Evolutionary conservation across 2,888 invertebrate species (phyloP), one percentile per base, ranked within the genome.

Genomic region (Melieria crassipennis): DNA sequence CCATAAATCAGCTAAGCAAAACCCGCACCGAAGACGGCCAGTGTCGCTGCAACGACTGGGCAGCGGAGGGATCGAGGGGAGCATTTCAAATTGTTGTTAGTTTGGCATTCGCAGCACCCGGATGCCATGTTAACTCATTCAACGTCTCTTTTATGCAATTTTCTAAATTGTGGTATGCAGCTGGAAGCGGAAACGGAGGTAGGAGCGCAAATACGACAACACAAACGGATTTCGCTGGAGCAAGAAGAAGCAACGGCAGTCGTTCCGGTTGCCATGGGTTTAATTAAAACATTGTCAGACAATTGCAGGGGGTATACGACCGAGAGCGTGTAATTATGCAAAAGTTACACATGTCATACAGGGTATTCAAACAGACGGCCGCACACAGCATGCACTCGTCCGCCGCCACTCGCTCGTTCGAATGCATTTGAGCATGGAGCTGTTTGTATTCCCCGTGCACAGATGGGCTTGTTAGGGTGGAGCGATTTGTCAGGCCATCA

Each of bases 241-340:
- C 58, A 58, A 58, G 30, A 30, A 30, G 30, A 58, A 58, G 52
- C 48, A 66, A 69, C 63, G 60, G 66, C 58, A 71, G 57, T 55
- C 16, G 30, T 72, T 55, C 48, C 42, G 46, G 65, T 69, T 70
- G 58, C 64, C 55, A 63, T 62, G 45, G 66, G 67, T 74, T 69
- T 75, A 73, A 75, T 73, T 73, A 64, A 64, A 57, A 71, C 73
- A 72, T 75, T 74, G 63, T 71, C 65, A 69, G 58, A 71, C 71
- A 73, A 73, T 70, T 65, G 5, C 52, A 66, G 30, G 30, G 30
- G 30, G 30, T 30, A 30, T 47, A 45, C 70, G 65, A 65, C 68
- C 61, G 73, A 75, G 45, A 65, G 72, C 58, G 72, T 70, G 52
- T 52, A 52, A 52, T 52, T 52, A 52, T 52, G 52, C 52, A 52